A percentile compares a stretch with the other conserved stretches of the same genome.
Evolutionary conservation across 1,140 invertebrate species (phyloP).

Genomic region (Tetranychus cinnabarinus): DNA sequence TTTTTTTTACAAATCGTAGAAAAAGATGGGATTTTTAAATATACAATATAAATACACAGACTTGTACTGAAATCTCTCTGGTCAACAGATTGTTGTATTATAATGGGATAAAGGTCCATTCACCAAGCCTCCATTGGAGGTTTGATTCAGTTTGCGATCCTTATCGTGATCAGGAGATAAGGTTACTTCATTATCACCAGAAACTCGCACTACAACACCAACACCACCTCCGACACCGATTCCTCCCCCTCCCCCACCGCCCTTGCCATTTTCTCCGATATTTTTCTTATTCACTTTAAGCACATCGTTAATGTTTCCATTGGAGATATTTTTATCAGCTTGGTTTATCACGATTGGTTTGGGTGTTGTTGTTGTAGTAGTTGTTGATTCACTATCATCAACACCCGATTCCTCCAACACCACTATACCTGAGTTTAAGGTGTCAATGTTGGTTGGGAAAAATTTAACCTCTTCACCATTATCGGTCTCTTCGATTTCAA

Average conservation of each 20-base stretch:
- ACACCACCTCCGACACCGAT: neutral
- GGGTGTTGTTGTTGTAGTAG: neutral
- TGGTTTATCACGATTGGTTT: neutral
- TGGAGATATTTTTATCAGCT: neutral
- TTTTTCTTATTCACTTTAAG: neutral
- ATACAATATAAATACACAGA: no score
- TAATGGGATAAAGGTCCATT: neutral
- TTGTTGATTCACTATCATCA: neutral
- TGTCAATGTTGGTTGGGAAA: no score
- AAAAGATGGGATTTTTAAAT: no score
- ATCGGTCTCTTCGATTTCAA: no score
- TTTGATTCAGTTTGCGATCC: neutral
- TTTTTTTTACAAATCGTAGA: no score
- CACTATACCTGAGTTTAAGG: no score
- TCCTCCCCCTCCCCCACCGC: neutral
- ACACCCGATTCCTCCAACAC: neutral
- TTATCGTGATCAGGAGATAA: neutral
- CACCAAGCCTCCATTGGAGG: neutral
- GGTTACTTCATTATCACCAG: neutral
- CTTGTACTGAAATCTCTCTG: neutral
- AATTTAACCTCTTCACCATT: no score
- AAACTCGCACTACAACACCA: neutral
- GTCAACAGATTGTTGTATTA: neutral
- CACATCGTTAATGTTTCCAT: neutral
- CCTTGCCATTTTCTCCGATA: neutral